Percentiles rank a stretch among this genome's conserved stretches.
Evolutionary conservation across 2,888 invertebrate species (phyloP).

Genomic region (Himalopsyche tibetana): DNA sequence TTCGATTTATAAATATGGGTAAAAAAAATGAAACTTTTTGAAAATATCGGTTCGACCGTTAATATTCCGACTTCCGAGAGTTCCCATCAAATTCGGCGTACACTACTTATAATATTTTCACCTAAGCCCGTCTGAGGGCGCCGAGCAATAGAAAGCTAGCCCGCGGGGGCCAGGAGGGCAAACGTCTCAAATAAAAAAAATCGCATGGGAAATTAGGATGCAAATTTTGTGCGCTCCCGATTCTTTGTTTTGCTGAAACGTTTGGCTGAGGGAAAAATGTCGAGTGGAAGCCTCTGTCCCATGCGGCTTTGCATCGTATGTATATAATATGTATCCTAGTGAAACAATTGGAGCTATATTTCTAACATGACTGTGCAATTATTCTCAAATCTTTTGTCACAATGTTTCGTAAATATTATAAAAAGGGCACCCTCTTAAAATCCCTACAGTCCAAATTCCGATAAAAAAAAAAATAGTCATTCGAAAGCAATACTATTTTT

Average conservation of each 20-base stretch:
- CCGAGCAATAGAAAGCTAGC: constrained; percentile 3
- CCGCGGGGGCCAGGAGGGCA: constrained; percentile 11
- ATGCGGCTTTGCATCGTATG: constrained; percentile 29
- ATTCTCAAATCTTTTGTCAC: background rate
- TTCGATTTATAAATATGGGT: too few species aligned
- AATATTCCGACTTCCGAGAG: constrained; percentile 6
- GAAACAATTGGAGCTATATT: background rate
- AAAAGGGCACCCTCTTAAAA: too few species aligned
- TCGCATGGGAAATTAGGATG: constrained; percentile 77
- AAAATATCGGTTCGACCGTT: background rate
- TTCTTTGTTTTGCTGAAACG: constrained; percentile 59
- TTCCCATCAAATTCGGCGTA: background rate
- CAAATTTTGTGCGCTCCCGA: constrained; percentile 72
- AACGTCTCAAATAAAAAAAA: constrained; percentile 67
- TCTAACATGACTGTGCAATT: background rate
- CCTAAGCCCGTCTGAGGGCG: constrained; percentile 49
- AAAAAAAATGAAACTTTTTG: too few species aligned
- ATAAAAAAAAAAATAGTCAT: too few species aligned
- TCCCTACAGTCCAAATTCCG: too few species aligned
- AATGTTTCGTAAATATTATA: too few species aligned
- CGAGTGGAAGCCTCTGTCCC: constrained; percentile 54
- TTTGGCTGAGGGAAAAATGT: constrained; percentile 47
- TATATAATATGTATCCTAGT: background rate
- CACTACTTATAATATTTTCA: constrained; percentile 60
- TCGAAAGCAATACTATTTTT: too few species aligned